These are phyloP conservation scores for Coelopa frigida DNA, from an alignment of 1,140 invertebrate genomes.

Conservation along the genomic window DNA sequence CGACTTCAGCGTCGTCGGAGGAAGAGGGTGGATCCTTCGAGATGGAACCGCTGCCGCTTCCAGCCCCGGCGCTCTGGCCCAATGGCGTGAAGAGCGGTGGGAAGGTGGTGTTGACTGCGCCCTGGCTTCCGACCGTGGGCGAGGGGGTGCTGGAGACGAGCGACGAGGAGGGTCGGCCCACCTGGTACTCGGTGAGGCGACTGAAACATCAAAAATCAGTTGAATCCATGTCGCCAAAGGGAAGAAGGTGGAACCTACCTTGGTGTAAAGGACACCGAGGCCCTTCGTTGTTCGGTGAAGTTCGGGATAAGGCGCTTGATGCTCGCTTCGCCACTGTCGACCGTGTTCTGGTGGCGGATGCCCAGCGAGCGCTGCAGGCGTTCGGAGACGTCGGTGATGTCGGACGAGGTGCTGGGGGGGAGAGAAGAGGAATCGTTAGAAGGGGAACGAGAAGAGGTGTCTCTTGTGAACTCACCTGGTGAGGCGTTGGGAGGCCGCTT, in stretches of 20 bases:
- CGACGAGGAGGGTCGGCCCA: conserved; percentile 10
- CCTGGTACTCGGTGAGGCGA: conserved; percentile 16
- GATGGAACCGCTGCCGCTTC: conserved; percentile 8
- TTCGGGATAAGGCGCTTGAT: conserved; percentile 28
- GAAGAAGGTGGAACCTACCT: conserved; percentile 21
- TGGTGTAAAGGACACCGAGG: conserved; percentile 40
- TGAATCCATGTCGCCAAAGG: neutral
- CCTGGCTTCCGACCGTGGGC: conserved; percentile 12
- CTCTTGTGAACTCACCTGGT: conserved; percentile 20
- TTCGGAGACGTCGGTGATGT: conserved; percentile 57
- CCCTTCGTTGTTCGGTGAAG: conserved; percentile 40
- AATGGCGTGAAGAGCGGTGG: conserved; percentile 8
- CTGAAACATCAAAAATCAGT: neutral
- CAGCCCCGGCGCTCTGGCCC: too few species aligned
- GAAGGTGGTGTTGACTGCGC: conserved; percentile 1
- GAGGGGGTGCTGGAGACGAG: conserved; percentile 15
- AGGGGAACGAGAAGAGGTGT: neutral
- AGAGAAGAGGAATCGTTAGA: neutral
- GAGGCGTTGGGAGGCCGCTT: conserved; percentile 17
- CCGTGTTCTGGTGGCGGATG: conserved; percentile 55
- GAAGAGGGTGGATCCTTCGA: conserved; percentile 24
- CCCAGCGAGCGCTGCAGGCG: conserved; percentile 50
- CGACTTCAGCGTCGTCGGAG: conserved; percentile 20
- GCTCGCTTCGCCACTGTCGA: conserved; percentile 47
- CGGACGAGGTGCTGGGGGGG: conserved; percentile 56